A percentile compares a stretch with the other conserved stretches of the same genome.
These are phyloP conservation scores for Leptodactylus fallax DNA, from an alignment of 2,797 vertebrate species.

Conservation along the genomic window DNA sequence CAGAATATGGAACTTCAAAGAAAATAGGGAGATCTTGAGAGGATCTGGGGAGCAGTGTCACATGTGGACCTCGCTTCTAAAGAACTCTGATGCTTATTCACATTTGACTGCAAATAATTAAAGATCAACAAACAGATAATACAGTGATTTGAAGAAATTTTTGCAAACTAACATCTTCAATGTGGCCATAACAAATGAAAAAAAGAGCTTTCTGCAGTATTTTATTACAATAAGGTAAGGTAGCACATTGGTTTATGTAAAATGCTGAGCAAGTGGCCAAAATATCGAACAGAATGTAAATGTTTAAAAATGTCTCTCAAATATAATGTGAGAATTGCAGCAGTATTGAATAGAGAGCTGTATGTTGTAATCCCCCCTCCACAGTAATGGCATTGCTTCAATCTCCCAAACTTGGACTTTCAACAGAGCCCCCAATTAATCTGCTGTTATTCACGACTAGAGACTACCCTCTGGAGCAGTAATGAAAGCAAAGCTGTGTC, in stretches of 20 bases:
- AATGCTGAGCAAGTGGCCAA: neutral
- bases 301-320: too few species aligned
- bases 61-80: neutral
- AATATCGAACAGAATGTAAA: neutral
- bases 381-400: slow-evolving; percentile 19
- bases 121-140: too few species aligned
- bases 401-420: slow-evolving; percentile 38
- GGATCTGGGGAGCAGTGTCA: neutral
- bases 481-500: slow-evolving; percentile 61
- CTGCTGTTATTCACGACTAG: slow-evolving; percentile 48
- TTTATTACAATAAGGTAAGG: neutral
- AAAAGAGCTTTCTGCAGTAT: neutral
- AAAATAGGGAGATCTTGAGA: neutral
- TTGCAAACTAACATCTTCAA: too few species aligned
- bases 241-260: neutral
- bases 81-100: neutral
- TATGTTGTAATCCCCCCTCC: neutral
- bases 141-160: too few species aligned
- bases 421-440: slow-evolving; percentile 47
- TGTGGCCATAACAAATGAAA: neutral
- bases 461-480: slow-evolving; percentile 45
- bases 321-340: neutral
- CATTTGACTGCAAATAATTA: neutral
- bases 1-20: neutral
- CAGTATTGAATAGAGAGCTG: neutral